phyloP scores from a whole-genome alignment of 2,113 vertebrate genomes.

The Geococcyx californianus region DNA sequence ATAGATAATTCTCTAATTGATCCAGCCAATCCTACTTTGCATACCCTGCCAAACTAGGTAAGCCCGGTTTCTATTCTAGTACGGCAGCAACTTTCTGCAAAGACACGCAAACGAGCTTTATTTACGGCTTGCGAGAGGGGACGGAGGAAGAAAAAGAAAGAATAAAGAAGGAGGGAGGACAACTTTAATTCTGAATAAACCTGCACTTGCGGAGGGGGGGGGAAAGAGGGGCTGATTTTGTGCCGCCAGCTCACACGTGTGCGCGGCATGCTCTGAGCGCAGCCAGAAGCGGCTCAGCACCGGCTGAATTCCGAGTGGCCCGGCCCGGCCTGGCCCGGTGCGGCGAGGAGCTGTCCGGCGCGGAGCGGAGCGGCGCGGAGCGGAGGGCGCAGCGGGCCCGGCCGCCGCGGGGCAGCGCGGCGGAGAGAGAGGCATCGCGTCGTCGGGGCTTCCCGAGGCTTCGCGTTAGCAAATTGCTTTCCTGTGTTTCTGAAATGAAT shows the following conservation, averaged over 20 bases:
- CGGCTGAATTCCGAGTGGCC: neutral
- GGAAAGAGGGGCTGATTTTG: neutral
- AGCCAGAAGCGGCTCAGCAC: conserved; percentile 11
- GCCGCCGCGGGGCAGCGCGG: conserved; percentile 1
- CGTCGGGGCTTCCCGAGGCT: conserved; percentile 67
- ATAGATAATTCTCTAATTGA: conserved; percentile 85
- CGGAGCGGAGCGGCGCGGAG: neutral
- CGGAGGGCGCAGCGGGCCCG: neutral
- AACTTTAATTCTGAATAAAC: conserved; percentile 61
- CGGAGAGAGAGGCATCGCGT: conserved; percentile 9
- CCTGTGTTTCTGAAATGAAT: conserved; percentile 73
- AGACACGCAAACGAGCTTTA: conserved; percentile 63
- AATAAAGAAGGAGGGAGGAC: neutral
- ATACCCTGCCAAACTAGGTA: conserved; percentile 76
- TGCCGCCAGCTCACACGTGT: neutral
- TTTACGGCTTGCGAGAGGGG: conserved; percentile 25
- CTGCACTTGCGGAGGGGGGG: neutral
- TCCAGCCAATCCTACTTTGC: conserved; percentile 76
- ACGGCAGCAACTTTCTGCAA: conserved; percentile 68
- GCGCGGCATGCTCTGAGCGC: neutral
- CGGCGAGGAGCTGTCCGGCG: neutral
- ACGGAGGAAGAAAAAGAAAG: neutral
- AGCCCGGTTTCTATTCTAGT: conserved; percentile 44
- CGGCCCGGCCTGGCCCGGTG: neutral
- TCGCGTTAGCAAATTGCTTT: conserved; percentile 66